Conservation (phyloP, 2,797 vertebrate species). For the Pantherophis alleghaniensis region DNA sequence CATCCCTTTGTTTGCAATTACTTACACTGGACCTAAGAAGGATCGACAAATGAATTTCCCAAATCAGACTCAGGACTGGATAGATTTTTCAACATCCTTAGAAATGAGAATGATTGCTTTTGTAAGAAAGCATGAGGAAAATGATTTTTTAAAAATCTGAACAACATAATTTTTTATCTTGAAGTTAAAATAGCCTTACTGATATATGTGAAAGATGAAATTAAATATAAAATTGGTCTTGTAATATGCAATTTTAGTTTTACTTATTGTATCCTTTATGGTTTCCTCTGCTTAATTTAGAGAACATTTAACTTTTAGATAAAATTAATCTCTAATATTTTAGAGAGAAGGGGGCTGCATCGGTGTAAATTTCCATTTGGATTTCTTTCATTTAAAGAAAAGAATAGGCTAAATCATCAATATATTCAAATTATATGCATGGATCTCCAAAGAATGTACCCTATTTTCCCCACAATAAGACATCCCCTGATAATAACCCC, state of each 20-base stretch:
- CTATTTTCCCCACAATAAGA: no score
- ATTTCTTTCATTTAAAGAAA: not conserved
- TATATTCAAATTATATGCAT: not conserved
- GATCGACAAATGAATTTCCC: not conserved
- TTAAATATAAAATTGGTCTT: constrained; percentile 1
- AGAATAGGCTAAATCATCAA: not conserved
- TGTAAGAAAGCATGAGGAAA: not conserved
- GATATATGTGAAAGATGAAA: not conserved
- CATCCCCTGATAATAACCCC: no score
- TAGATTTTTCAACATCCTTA: not conserved
- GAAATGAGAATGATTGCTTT: not conserved
- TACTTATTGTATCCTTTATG: not conserved
- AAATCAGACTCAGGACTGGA: not conserved
- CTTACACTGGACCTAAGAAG: not conserved
- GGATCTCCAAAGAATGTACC: not conserved
- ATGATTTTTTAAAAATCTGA: not conserved
- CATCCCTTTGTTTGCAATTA: not conserved
- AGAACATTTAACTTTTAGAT: not conserved
- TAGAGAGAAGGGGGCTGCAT: not conserved
- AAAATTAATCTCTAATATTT: not conserved
- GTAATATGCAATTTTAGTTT: not conserved
- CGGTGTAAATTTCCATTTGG: not conserved
- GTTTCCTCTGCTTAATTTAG: not conserved
- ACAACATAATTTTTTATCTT: not conserved
- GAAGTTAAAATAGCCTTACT: not conserved